Evolutionary conservation across 2,888 invertebrate species (phyloP).

Genomic region (Sympetrum striolatum): DNA sequence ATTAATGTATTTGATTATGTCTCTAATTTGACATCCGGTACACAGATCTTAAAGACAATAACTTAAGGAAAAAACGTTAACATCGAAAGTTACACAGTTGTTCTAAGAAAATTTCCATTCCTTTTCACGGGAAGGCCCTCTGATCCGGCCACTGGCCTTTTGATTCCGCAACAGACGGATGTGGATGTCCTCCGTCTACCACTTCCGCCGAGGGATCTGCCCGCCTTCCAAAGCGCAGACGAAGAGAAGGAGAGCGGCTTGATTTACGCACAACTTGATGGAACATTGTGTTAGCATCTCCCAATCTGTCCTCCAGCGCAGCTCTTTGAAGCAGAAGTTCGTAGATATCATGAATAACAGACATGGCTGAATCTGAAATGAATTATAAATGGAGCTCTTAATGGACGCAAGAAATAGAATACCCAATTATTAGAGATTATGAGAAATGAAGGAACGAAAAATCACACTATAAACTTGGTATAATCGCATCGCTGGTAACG

Average conservation of each 20-base stretch:
- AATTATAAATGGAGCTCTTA: neutral
- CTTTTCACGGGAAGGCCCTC: neutral
- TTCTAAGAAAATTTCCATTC: neutral
- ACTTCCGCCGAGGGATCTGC: conserved; percentile 70
- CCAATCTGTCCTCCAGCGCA: conserved; percentile 61
- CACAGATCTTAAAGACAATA: neutral
- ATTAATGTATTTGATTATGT: too few species aligned
- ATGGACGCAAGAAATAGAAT: neutral
- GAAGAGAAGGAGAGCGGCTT: conserved; percentile 76
- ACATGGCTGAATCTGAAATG: conserved; percentile 18
- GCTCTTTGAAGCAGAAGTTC: conserved; percentile 70
- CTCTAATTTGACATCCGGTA: neutral
- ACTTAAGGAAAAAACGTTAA: neutral
- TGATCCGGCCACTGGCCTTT: conserved; percentile 1
- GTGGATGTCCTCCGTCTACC: conserved; percentile 46
- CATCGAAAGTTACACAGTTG: neutral
- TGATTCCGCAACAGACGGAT: conserved; percentile 27
- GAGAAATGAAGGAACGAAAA: neutral
- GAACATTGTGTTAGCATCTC: conserved; percentile 56
- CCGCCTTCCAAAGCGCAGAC: conserved; percentile 78
- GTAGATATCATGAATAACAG: conserved; percentile 65
- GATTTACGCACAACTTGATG: conserved; percentile 80
- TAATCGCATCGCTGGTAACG: too few species aligned
- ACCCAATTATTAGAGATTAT: too few species aligned
- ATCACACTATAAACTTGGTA: too few species aligned